A percentile compares a stretch with the other conserved stretches of the same genome.
These are phyloP conservation scores for Sinotaia quadrata DNA, from an alignment of 2,888 invertebrate species.

Conservation along the genomic window DNA sequence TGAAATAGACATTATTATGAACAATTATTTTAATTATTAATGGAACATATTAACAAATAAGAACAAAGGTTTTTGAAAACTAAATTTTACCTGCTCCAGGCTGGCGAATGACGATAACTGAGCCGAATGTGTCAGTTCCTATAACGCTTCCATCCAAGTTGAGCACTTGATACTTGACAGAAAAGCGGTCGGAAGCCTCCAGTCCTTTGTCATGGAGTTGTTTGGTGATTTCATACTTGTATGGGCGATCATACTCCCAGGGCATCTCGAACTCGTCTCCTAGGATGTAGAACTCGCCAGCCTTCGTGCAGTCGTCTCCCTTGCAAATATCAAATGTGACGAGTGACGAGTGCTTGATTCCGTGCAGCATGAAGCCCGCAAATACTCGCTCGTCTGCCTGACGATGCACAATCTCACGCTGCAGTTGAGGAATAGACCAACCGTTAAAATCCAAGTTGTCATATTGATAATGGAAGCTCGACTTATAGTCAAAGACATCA, in stretches of 20 bases:
- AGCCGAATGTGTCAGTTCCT: slow-evolving; percentile 21
- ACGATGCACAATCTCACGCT: slow-evolving; percentile 31
- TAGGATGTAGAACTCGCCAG: slow-evolving; percentile 40
- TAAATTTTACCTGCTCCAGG: slow-evolving; percentile 31
- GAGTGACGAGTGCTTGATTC: slow-evolving; percentile 38
- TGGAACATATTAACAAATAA: no score
- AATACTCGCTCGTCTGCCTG: slow-evolving; percentile 37
- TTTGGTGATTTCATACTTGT: slow-evolving; percentile 41
- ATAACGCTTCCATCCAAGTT: slow-evolving; percentile 27
- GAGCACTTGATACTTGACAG: slow-evolving; percentile 27
- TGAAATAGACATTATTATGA: no score
- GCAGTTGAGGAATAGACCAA: slow-evolving; percentile 43
- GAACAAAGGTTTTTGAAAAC: no score
- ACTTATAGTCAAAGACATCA: slow-evolving; percentile 41
- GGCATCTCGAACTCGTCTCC: slow-evolving; percentile 42
- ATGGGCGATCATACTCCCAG: slow-evolving; percentile 42
- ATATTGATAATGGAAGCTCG: slow-evolving; percentile 37
- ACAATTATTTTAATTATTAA: no score
- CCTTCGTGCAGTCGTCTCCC: slow-evolving; percentile 26
- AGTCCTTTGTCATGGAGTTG: slow-evolving; percentile 25
- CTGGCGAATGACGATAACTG: slow-evolving; percentile 29
- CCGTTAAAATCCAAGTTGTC: slow-evolving; percentile 44
- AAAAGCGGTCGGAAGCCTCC: slow-evolving; percentile 31
- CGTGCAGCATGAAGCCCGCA: slow-evolving; percentile 44
- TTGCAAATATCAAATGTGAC: slow-evolving; percentile 34